Percentiles rank a stretch among this genome's conserved stretches.
Evolutionary conservation across 2,113 vertebrate genomes (phyloP).

Genomic region (Cavia porcellus): DNA sequence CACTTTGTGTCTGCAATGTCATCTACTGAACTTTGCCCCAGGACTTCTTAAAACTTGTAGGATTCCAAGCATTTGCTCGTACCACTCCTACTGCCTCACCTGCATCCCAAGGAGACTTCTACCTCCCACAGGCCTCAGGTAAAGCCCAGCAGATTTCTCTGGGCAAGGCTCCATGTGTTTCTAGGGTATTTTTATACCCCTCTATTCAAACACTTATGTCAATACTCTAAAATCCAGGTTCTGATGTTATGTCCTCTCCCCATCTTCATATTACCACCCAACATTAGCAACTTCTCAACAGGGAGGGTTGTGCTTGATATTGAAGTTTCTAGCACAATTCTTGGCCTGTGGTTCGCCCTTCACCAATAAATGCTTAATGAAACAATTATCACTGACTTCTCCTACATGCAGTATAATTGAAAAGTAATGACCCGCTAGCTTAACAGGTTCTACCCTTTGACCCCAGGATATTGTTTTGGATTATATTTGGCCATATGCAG

Average conservation of each 20-base stretch:
- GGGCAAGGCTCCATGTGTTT: background rate
- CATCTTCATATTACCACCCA: background rate
- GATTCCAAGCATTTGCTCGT: background rate
- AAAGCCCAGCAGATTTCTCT: background rate
- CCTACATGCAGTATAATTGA: background rate
- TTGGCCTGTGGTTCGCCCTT: background rate
- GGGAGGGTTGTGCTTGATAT: background rate
- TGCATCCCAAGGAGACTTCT: background rate
- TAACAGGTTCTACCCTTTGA: background rate
- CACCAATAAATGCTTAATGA: background rate
- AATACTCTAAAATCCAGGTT: background rate
- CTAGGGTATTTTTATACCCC: background rate
- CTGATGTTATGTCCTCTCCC: background rate
- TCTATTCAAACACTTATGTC: background rate
- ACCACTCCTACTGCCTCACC: background rate
- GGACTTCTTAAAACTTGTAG: background rate
- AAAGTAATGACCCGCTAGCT: background rate
- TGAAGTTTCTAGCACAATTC: background rate
- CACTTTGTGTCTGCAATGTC: background rate
- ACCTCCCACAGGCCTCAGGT: background rate
- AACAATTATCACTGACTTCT: conserved; percentile 11
- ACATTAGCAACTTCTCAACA: background rate
- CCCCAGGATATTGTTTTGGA: background rate
- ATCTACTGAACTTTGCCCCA: background rate
- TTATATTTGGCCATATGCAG: conserved; percentile 24